Percentiles rank a stretch among this genome's conserved stretches.
Evolutionary conservation across 1,140 invertebrate genomes (phyloP).

Genomic region (Drosophila ficusphila): DNA sequence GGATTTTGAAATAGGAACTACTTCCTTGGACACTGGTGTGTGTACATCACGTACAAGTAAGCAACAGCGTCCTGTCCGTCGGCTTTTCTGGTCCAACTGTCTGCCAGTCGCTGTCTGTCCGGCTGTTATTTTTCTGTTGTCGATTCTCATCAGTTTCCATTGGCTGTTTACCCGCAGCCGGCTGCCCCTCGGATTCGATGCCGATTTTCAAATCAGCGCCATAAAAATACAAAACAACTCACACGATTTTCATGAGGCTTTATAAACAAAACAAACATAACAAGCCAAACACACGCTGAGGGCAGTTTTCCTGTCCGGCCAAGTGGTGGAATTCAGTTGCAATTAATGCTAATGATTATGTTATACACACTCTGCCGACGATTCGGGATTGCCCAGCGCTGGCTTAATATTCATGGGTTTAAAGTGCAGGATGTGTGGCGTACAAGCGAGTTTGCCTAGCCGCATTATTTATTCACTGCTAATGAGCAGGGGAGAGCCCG

Average conservation of each 20-base stretch:
- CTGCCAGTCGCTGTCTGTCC: slow-evolving; percentile 24
- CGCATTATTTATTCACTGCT: slow-evolving; percentile 66
- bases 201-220: slow-evolving; percentile 41
- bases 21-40: not conserved
- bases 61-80: slow-evolving; percentile 53
- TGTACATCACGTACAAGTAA: slow-evolving; percentile 20
- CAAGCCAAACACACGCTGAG: slow-evolving; percentile 44
- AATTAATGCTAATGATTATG: slow-evolving; percentile 70
- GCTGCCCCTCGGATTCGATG: slow-evolving; percentile 21
- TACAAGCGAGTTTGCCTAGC: slow-evolving; percentile 2
- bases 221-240: slow-evolving; percentile 66
- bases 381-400: slow-evolving; percentile 5
- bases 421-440: slow-evolving; percentile 9
- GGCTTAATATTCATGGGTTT: slow-evolving; percentile 35
- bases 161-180: slow-evolving; percentile 61
- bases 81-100: slow-evolving; percentile 3
- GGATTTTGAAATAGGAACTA: no score
- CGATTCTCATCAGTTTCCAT: slow-evolving; percentile 53
- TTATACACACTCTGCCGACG: slow-evolving; percentile 15
- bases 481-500: slow-evolving; percentile 54
- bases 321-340: slow-evolving; percentile 40
- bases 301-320: slow-evolving; percentile 5
- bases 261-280: slow-evolving; percentile 82
- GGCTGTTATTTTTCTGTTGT: slow-evolving; percentile 49
- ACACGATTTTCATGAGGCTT: slow-evolving; percentile 57